Evolutionary conservation across 2,113 vertebrate genomes (phyloP).

Genomic region (Prionailurus viverrinus): DNA sequence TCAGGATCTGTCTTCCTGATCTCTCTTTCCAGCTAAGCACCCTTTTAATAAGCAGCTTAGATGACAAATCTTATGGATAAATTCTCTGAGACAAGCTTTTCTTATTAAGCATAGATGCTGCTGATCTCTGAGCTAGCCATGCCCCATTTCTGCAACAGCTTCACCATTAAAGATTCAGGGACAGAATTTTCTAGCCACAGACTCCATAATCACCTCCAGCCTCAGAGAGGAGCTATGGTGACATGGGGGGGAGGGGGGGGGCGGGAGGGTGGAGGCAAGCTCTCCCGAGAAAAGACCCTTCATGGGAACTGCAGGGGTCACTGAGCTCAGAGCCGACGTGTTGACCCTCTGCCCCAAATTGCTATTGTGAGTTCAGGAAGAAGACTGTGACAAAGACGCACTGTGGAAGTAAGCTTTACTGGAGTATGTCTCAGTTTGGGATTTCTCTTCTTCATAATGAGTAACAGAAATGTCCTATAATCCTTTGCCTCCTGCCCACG

Average conservation of each 20-base stretch:
- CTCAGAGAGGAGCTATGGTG: not conserved
- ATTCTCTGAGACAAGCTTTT: not conserved
- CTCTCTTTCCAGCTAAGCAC: not conserved
- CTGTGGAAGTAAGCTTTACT: not conserved
- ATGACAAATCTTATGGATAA: not conserved
- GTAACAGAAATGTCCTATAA: not conserved
- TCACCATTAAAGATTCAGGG: not conserved
- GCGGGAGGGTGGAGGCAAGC: too few species aligned
- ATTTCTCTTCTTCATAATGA: not conserved
- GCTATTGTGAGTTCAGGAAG: not conserved
- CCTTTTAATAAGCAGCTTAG: not conserved
- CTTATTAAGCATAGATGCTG: not conserved
- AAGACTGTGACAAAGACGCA: not conserved
- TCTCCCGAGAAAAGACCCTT: not conserved
- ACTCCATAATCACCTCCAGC: not conserved
- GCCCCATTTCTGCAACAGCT: not conserved
- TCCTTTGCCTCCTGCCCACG: not conserved
- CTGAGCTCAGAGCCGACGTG: not conserved
- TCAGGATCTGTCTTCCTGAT: not conserved
- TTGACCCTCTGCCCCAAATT: not conserved
- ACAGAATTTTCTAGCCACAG: not conserved
- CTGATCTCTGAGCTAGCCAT: not conserved
- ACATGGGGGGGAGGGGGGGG: fast-evolving
- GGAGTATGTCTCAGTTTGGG: not conserved
- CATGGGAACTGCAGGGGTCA: not conserved